Conservation (phyloP, 2,888 invertebrate genomes). For the Camponotus fellah region DNA sequence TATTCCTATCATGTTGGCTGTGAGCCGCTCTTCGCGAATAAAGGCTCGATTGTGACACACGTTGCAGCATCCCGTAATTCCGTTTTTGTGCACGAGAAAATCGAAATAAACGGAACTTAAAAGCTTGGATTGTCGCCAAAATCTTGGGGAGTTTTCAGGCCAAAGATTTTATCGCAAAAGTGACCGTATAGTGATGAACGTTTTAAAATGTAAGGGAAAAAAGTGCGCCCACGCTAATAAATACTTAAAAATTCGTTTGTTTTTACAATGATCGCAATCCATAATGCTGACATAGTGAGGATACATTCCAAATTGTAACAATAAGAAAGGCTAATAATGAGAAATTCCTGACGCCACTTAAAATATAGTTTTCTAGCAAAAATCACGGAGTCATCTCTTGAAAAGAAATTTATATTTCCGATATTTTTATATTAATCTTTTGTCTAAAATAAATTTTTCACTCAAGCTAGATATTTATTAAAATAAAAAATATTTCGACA, state of each 20-base stretch:
- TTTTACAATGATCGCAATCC: slow-evolving; percentile 33
- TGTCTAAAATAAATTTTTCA: neutral
- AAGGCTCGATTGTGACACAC: neutral
- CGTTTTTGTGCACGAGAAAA: slow-evolving; percentile 19
- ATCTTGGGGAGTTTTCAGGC: slow-evolving; percentile 33
- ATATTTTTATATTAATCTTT: neutral
- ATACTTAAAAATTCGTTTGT: slow-evolving; percentile 58
- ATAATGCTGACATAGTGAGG: slow-evolving; percentile 21
- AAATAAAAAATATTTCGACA: neutral
- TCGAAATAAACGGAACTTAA: slow-evolving; percentile 53
- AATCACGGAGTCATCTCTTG: neutral
- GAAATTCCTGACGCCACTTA: neutral
- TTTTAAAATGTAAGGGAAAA: slow-evolving; percentile 21
- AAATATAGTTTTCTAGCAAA: neutral
- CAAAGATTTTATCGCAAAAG: slow-evolving; percentile 54
- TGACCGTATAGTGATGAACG: slow-evolving; percentile 49
- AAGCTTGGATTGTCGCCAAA: slow-evolving; percentile 54
- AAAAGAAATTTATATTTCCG: neutral
- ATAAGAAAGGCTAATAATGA: neutral
- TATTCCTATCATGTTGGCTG: neutral
- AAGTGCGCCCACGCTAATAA: neutral
- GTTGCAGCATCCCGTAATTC: slow-evolving; percentile 14
- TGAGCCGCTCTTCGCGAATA: neutral
- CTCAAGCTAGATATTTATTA: neutral
- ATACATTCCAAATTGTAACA: neutral